Base-by-base conservation (phyloP, 2,888 invertebrate genomes). In the Rambutsinella grinnellia region DNA sequence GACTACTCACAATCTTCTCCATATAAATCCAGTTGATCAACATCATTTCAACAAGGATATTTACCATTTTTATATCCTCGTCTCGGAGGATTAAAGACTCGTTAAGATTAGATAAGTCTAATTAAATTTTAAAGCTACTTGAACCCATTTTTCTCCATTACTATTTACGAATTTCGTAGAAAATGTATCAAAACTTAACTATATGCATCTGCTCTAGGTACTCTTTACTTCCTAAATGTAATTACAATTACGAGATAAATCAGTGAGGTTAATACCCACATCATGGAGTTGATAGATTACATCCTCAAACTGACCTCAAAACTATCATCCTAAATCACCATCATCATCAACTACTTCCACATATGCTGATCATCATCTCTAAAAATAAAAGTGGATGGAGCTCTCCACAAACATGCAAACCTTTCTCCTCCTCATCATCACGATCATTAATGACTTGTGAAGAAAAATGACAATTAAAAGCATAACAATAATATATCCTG, bases 401-500 rank as follows among this genome's bases (percentile, higher is more conserved):
- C n/a, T 36, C 36, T 36, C 6, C 6, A 36, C 36, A 36, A 36
- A 36, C 36, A 36, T 8, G 36, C 36, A 36, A 36, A 8, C 36
- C 36, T 36, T 13, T 5, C 36, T 36, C 13, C 13, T 36, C 36
- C 36, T 36, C 13, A 36, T 36, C 36, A 36, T 36, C 36, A 36
- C 36, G 36, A 58, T 58, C 21, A 58, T 28, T 58, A 58, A 58
- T 58, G 58, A 58, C 58, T 28, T 58, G 36, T 27, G 44, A 36
- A 58, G 36, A 58, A 36, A 15, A 58, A 58, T 28, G 19, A 28
- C 58, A 28, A 58, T 36, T 36, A 36, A 36, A 36, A 36, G 13
- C 36, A 5, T 36, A 36, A 36, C 6, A 36, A 36, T 36, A 36
- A 8, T 36, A 36, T 36, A 36, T 13, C 36, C 5, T 36, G 5